Conservation (phyloP, 1,140 invertebrate species). For the Apis dorsata region DNA sequence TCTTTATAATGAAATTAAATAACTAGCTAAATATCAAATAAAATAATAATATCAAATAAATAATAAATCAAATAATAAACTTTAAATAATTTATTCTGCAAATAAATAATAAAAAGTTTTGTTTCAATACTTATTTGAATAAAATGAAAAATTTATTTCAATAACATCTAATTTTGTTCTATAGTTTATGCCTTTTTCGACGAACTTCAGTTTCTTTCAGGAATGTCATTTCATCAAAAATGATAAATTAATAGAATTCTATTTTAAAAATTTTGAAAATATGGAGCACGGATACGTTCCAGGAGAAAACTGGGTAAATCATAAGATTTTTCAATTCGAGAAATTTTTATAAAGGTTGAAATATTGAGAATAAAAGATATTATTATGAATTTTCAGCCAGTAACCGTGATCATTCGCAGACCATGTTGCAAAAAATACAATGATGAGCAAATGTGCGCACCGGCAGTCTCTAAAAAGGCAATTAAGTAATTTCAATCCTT, state of each 20-base stretch:
- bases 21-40: too few species aligned
- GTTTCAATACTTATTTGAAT: too few species aligned
- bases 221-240: constrained; percentile 8
- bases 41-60: too few species aligned
- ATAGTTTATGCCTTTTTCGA: neutral
- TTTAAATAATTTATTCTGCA: too few species aligned
- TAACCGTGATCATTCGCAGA: constrained; percentile 62
- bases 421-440: constrained; percentile 61
- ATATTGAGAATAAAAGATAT: neutral
- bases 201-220: neutral
- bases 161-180: too few species aligned
- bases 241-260: neutral
- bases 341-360: neutral
- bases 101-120: too few species aligned
- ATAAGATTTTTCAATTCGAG: neutral
- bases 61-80: too few species aligned
- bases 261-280: neutral
- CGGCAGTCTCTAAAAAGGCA: constrained; percentile 64
- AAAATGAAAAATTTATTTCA: too few species aligned
- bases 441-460: constrained; percentile 61
- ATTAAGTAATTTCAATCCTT: constrained; percentile 45
- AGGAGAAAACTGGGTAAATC: constrained; percentile 62
- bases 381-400: constrained; percentile 50
- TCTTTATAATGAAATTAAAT: too few species aligned
- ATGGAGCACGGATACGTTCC: constrained; percentile 64